Evolutionary conservation across 2,113 vertebrate species (phyloP).

Genomic region (Hydropotes inermis): DNA sequence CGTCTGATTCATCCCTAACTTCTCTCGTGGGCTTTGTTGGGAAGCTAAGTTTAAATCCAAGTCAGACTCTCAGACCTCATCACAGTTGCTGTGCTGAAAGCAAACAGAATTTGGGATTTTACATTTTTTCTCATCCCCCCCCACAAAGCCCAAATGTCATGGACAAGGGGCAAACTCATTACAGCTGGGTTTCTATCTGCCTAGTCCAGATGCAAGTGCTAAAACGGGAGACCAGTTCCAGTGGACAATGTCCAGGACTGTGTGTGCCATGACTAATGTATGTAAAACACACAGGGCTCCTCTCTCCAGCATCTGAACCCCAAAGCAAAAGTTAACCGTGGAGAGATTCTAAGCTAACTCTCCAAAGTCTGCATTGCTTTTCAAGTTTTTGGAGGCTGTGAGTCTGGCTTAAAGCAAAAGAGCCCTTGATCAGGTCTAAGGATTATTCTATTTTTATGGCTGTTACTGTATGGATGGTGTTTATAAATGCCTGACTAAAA

Average conservation of each 20-base stretch:
- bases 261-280: constrained; percentile 49
- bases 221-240: constrained; percentile 58
- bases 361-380: constrained; percentile 21
- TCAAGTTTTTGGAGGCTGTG: constrained; percentile 38
- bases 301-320: constrained; percentile 29
- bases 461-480: neutral
- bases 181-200: constrained; percentile 61
- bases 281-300: neutral
- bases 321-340: neutral
- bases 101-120: constrained; percentile 51
- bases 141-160: constrained; percentile 49
- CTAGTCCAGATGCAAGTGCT: constrained; percentile 57
- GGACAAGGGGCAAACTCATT: constrained; percentile 65
- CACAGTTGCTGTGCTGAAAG: constrained; percentile 57
- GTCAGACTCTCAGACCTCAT: constrained; percentile 41
- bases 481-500: neutral
- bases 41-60: constrained; percentile 57
- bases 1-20: neutral
- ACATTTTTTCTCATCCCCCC: neutral
- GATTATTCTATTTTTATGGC: neutral
- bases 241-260: constrained; percentile 31
- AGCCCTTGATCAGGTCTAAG: neutral
- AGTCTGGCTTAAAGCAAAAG: constrained; percentile 4
- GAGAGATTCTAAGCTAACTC: neutral
- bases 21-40: constrained; percentile 28